Base-by-base conservation (phyloP, 2,113 vertebrate genomes). In the Megaleporinus macrocephalus region DNA sequence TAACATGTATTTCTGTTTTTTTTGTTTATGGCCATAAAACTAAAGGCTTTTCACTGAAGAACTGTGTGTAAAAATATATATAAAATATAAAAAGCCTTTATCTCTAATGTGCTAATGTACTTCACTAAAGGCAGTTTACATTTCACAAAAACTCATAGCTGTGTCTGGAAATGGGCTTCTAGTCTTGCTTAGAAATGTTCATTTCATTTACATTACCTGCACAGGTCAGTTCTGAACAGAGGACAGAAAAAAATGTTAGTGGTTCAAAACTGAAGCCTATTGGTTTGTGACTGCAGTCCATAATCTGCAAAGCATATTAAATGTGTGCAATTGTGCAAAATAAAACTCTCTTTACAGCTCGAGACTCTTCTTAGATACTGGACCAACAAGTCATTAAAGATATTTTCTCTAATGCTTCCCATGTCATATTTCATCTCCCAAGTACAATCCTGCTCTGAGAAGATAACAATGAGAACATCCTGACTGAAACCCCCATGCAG, bases 51-150 rank as follows among this genome's bases (percentile, higher is more conserved):
- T 63, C 47, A 26, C 41, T 18, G 47, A 79, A 74, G 6, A 76
- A 76, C 65, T 66, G 22, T 59, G 51, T 81, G 79, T 51, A 73
- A 76, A 44, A 73, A 74, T 36, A 80, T 53, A 70, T 18, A 59
- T 9, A 33, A 69, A 69, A 68, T 59, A 69, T 55, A 59, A 14
- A 70, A 12, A 6, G 55, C 18, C 61, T 70, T 44, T 68, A 18
- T 36, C 1, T 36, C 33, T 36, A 65, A 63, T 27, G 27, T 0
- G 1, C 1, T 5, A 3, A 5, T 11, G 41, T 63, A 27, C 29
- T 24, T 62, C 14, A 63, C 24, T 26, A n/a, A 53, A 66, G 12
- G 14, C 36, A 76, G 44, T 9, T 29, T 77, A 36, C 27, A 33
- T 66, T 51, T 66, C 22, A 68, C 29, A 76, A 29, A 27, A 29